These are phyloP conservation scores for Psilopsiagon aurifrons DNA, from an alignment of 2,113 vertebrate genomes.

Conservation along the genomic window DNA sequence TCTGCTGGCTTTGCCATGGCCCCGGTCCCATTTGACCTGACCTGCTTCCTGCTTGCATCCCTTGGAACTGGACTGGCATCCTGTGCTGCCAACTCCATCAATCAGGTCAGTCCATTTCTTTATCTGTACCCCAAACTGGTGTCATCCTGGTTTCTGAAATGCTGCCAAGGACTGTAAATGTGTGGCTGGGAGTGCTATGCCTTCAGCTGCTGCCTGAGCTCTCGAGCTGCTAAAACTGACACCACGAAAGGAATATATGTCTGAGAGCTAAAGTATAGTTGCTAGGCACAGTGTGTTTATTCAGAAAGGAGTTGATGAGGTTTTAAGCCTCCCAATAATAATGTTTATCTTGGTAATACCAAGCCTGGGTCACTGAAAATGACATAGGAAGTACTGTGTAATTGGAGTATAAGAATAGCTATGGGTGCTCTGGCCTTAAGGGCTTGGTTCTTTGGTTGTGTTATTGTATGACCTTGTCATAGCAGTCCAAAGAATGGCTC, in stretches of 20 bases:
- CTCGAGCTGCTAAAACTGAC: background rate
- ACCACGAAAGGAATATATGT: background rate
- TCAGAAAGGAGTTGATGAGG: background rate
- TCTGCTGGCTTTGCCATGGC: constrained; percentile 93
- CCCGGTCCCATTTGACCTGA: constrained; percentile 88
- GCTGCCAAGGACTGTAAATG: background rate
- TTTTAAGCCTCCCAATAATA: constrained; percentile 30
- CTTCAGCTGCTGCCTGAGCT: background rate
- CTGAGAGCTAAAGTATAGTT: background rate
- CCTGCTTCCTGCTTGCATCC: constrained; percentile 83
- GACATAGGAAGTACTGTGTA: background rate
- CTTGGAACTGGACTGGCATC: constrained; percentile 92
- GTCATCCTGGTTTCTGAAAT: background rate
- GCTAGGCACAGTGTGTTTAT: background rate
- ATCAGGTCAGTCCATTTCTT: constrained; percentile 86
- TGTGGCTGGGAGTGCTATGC: background rate
- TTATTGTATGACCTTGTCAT: background rate
- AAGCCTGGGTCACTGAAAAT: background rate
- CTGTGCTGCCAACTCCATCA: constrained; percentile 93
- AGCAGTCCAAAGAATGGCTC: background rate
- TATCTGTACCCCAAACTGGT: background rate
- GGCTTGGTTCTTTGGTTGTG: rapidly evolving
- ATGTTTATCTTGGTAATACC: constrained; percentile 40
- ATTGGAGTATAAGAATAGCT: background rate
- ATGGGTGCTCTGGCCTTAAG: background rate